Conservation (phyloP, 2,113 vertebrate species). For the Passer domesticus region DNA sequence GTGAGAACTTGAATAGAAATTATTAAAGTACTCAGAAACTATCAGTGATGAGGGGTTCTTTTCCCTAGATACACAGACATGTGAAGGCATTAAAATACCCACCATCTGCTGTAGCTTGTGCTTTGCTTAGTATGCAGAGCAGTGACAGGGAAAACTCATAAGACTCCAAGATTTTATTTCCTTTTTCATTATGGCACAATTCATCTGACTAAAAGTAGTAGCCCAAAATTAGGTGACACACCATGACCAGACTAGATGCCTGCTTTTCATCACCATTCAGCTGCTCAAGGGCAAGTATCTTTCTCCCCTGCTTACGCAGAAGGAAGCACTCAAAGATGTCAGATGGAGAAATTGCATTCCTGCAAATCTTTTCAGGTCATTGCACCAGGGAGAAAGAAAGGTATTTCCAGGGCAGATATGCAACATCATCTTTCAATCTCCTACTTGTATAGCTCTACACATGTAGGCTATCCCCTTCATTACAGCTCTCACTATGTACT, state of each 20-base stretch:
- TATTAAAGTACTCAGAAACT: background rate
- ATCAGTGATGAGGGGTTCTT: background rate
- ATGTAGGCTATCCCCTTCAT: background rate
- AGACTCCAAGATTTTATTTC: background rate
- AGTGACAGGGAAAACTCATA: background rate
- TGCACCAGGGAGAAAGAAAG: background rate
- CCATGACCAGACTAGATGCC: background rate
- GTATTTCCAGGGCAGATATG: background rate
- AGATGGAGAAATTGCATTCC: background rate
- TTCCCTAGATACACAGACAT: background rate
- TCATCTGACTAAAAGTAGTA: background rate
- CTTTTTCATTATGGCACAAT: background rate
- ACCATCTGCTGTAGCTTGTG: background rate
- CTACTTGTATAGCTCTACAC: background rate
- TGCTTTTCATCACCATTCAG: background rate
- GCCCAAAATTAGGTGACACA: background rate
- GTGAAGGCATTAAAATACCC: slow-evolving; percentile 3
- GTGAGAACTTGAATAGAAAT: background rate
- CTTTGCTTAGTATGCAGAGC: background rate
- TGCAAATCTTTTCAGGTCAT: background rate
- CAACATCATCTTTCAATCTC: background rate
- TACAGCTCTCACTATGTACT: background rate
- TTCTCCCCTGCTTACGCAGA: background rate
- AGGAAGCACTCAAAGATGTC: background rate
- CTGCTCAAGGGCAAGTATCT: background rate